Percentiles rank a stretch among this genome's conserved stretches.
Evolutionary conservation across 2,113 vertebrate species (phyloP).

Genomic region (Catharus fuscescens): DNA sequence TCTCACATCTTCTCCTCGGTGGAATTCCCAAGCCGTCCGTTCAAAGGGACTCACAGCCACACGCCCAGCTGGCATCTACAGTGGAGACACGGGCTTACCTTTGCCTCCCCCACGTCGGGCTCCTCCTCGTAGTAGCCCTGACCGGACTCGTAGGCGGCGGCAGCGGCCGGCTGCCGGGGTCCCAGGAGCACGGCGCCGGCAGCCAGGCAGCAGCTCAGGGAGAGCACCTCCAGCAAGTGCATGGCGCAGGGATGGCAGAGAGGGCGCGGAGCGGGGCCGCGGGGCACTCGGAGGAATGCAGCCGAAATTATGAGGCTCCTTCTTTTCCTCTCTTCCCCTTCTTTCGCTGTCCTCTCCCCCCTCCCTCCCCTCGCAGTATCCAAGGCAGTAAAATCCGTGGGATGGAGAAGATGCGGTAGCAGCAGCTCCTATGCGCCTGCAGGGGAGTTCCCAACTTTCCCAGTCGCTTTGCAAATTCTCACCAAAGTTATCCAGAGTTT

Average conservation of each 20-base stretch:
- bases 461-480: neutral
- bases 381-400: slow-evolving; percentile 44
- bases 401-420: slow-evolving; percentile 53
- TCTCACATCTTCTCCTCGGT: neutral
- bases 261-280: neutral
- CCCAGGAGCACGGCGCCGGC: slow-evolving; percentile 69
- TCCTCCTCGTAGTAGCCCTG: slow-evolving; percentile 76
- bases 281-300: neutral
- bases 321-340: neutral
- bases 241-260: slow-evolving; percentile 61
- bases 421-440: slow-evolving; percentile 24
- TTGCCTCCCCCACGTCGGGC: slow-evolving; percentile 67
- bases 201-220: slow-evolving; percentile 70
- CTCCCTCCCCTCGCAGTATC: neutral
- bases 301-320: slow-evolving; percentile 6
- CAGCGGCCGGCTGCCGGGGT: slow-evolving; percentile 55
- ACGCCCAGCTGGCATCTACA: neutral
- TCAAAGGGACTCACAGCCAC: neutral
- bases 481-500: slow-evolving; percentile 35
- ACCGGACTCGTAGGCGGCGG: slow-evolving; percentile 75
- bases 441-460: neutral
- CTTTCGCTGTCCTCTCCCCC: neutral
- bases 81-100: slow-evolving; percentile 56
- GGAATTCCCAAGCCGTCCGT: neutral
- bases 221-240: slow-evolving; percentile 78